Evolutionary conservation across 2,888 invertebrate genomes (phyloP), one percentile per base, ranked within the genome.

Genomic region (Autographa pulchrina): DNA sequence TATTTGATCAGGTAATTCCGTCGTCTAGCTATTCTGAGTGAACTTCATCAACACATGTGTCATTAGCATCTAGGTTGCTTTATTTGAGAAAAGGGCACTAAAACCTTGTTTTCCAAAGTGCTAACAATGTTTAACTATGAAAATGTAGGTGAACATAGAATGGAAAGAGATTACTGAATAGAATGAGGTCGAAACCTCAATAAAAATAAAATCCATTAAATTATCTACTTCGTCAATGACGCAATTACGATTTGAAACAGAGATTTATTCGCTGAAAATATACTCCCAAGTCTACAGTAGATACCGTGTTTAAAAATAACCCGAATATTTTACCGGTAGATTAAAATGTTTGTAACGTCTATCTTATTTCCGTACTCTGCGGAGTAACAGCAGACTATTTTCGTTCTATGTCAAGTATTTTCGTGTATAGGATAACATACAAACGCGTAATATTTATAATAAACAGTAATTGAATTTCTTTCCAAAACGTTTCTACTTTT

Each of bases 271-370:
- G 25, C 11, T 18, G 25, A 56, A 56, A 25, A 56, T 56, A 56
- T 56, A 56, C 54, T 25, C 14, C 48, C 13, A 56, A 56, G 25
- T 56, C 54, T 25, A 25, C 48, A 14, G 25, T 56, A n/a, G n/a
- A 20, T 20, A 56, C 25, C 11, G 25, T 56, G 25, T 56, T 13
- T 56, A 56, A 25, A 56, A 56, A 56, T 56, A 56, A 41, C 56
- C 38, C 1, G 31, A 43, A 48, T 61, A 18, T 67, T 71, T 48
- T n/a, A 72, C 73, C 56, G 64, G 59, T 61, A 64, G 68, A 71
- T 83, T 72, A 68, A 72, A 77, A 70, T 76, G 83, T 78, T 75
- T 75, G 66, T 72, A 64, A 67, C 64, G 62, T 67, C 67, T 38
- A 74, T 67, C 52, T 74, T 79, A 75, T 81, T 75, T 77, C 60